Base-by-base conservation (phyloP, 2,888 invertebrate species). In the Netelia fuscicornis region DNA sequence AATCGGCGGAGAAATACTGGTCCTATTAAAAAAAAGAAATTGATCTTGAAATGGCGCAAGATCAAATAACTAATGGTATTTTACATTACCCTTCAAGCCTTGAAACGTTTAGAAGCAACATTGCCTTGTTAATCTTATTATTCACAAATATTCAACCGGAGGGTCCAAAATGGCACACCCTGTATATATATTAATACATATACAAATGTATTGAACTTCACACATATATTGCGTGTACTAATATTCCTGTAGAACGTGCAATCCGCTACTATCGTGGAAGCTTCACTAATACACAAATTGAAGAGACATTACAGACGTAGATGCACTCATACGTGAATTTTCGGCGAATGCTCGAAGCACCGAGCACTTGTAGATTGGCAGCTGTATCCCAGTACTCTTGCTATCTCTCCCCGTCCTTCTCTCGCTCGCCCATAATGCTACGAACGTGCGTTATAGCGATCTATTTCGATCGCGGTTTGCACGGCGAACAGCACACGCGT, bases 341-440 rank as follows among this genome's bases (percentile, higher is more conserved):
- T 72, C 76, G 25, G 37, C 72, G 72, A 77, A 77, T 52, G 62
- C 44, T 64, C 56, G 54, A 54, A 76, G 60, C 77, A 52, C 75
- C 56, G 37, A 78, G 72, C 81, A 74, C 80, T 85, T 82, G 78
- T 48, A 83, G 81, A 83, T 86, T 83, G 78, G 71, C 67, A 85
- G 81, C 81, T 83, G 71, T 72, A 76, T 83, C 72, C 78, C 78
- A 52, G 30, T 70, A 54, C 77, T 62, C 56, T 64, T 54, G 62
- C 64, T 25, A 11, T 62, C 48, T 81, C 60, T 79, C 72, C 58
- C 37, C 20, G 62, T 60, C 67, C 65, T 30, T 75, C 76, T 64
- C 58, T 17, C 23, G 65, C 44, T 56, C 74, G 13, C 3, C 20
- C 60, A 13, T 72, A 17, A 37, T 78, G 37, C 58, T 68, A 11